Evolutionary conservation across 2,797 vertebrate species (phyloP).

Genomic region (Lithobates pipiens): DNA sequence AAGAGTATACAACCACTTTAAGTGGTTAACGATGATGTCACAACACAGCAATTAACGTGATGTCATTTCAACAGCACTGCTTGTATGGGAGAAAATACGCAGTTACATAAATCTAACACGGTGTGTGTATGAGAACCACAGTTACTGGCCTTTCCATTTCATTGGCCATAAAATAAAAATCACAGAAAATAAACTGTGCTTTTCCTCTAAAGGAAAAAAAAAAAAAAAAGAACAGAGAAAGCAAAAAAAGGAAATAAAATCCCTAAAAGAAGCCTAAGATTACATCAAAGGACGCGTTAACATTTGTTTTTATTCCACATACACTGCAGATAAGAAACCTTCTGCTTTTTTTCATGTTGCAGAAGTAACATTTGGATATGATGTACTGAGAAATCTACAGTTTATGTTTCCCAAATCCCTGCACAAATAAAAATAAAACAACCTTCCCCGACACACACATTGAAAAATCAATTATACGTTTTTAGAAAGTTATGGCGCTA

Average conservation of each 20-base stretch:
- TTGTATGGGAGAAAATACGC: too few species aligned
- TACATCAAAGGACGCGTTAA: not conserved
- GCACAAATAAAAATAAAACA: conserved; percentile 10
- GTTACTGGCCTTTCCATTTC: not conserved
- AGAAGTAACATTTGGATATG: not conserved
- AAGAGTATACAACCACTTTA: too few species aligned
- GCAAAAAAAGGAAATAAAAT: not conserved
- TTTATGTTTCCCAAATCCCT: conserved; percentile 6
- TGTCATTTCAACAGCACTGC: too few species aligned
- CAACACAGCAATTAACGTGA: too few species aligned
- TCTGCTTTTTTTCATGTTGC: not conserved
- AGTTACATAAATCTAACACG: too few species aligned
- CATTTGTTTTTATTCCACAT: not conserved
- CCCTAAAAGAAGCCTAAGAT: too few species aligned
- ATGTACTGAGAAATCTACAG: not conserved
- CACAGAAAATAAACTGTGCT: too few species aligned
- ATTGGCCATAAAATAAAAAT: too few species aligned
- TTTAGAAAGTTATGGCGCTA: not conserved
- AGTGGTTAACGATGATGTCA: too few species aligned
- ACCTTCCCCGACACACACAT: conserved; percentile 4
- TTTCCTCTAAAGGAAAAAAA: too few species aligned
- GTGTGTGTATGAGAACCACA: too few species aligned
- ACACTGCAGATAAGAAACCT: not conserved
- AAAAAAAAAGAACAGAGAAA: not conserved
- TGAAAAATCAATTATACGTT: conserved; percentile 2